Evolutionary conservation across 2,113 vertebrate genomes (phyloP), one percentile per base, ranked within the genome.

Genomic region (Siphamia tubifer): DNA sequence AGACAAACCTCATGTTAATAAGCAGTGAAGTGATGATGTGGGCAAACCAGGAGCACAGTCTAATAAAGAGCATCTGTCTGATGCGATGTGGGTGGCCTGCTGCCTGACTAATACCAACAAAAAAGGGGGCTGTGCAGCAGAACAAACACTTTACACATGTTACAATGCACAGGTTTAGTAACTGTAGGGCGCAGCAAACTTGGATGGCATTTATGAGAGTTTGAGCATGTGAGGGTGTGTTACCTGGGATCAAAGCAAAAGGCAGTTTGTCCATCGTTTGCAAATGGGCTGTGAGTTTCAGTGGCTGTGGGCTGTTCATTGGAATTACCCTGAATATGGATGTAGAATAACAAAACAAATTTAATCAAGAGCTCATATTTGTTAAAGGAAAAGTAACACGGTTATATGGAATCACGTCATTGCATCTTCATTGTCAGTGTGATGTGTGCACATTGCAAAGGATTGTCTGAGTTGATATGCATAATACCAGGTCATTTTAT

Each of bases 201-300:
- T 54, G 28, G 31, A 49, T 8, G 11, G 49, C 48, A 57, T 77
- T 82, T 77, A 67, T 32, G 47, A 39, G 65, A 31, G 69, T 9
- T 43, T 4, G n/a, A 15, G 23, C 23, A 23, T 36, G 39, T 36
- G 68, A 45, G 69, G 40, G 11, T 51, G 77, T 75, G 35, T 91
- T 94, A 97, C 97, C 96, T 98, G 90, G 96, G 91, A 83, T 98
- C 96, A 91, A 98, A 98, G 94, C 96, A 98, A 89, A 98, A 98
- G 32, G 94, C 93, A 28, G 92, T 87, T 69, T 95, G 94, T 62
- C 90, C 95, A 5, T 96, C 94, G 10, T 83, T 96, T 81, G 94
- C 86, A 68, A 92, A 92, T 13, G 94, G 90, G 71, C 84, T 93
- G 16, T 89, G 91, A 47, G 90, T 87, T 53, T 93, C 93, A 32